Evolutionary conservation across 2,797 vertebrate genomes (phyloP).

Genomic region (Silurus lanzhouensis): DNA sequence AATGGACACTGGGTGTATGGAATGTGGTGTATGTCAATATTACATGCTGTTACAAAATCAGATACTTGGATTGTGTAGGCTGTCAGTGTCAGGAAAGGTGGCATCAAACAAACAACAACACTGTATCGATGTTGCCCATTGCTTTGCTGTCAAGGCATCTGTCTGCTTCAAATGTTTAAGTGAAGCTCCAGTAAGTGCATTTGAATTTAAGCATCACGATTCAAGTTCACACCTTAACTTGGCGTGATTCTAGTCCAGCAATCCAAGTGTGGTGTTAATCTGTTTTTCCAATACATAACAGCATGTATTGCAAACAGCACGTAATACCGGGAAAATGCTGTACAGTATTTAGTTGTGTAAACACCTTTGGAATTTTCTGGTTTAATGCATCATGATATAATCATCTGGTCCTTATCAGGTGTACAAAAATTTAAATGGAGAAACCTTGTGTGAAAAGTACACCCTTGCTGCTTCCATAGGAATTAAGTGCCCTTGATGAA

Average conservation of each 20-base stretch:
- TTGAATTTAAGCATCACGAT: neutral
- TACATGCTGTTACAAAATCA: neutral
- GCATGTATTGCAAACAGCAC: neutral
- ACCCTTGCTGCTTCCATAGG: no score
- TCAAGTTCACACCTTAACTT: neutral
- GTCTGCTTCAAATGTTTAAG: neutral
- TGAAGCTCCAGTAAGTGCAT: neutral
- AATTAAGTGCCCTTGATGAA: no score
- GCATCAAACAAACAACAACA: neutral
- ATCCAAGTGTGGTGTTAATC: neutral
- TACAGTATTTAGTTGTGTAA: neutral
- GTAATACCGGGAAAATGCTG: neutral
- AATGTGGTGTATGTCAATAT: neutral
- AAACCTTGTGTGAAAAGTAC: no score
- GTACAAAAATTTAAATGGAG: no score
- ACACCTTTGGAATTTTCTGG: neutral
- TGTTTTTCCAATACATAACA: neutral
- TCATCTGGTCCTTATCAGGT: no score
- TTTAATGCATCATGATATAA: neutral
- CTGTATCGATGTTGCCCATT: neutral
- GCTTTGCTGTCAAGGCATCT: conserved; percentile 7
- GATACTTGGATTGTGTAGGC: neutral
- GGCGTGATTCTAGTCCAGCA: neutral
- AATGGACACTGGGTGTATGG: neutral
- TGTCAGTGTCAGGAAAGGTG: no score